A percentile compares a stretch with the other conserved stretches of the same genome.
Conservation (phyloP, 2,113 vertebrate species). For the Neolamprologus longior region DNA sequence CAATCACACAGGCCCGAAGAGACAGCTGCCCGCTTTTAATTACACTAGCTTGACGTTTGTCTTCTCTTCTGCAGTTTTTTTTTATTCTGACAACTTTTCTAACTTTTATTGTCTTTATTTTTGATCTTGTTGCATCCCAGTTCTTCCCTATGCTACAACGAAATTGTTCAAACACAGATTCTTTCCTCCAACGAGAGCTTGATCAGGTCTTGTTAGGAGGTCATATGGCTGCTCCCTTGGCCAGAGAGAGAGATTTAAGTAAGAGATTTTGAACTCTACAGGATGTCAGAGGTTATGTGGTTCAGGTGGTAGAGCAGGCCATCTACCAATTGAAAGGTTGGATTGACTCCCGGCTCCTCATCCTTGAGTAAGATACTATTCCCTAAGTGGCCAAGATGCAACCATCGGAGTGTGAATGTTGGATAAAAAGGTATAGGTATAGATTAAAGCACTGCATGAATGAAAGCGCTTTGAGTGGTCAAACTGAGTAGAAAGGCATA, state of each 20-base stretch:
- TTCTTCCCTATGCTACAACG: not conserved
- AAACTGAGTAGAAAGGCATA: not conserved
- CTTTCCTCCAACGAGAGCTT: not conserved
- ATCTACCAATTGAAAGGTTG: not conserved
- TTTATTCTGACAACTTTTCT: not conserved
- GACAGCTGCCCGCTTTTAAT: constrained; percentile 60
- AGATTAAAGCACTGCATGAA: not conserved
- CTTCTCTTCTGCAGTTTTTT: not conserved
- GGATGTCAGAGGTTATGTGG: not conserved
- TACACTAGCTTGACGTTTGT: not conserved
- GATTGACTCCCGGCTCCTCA: not conserved
- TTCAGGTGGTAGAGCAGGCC: not conserved
- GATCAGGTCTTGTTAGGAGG: not conserved
- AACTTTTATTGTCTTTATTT: not conserved
- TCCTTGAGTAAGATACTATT: not conserved
- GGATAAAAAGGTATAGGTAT: not conserved
- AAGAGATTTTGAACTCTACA: not conserved
- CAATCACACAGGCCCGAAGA: constrained; percentile 50
- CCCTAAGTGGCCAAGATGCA: not conserved
- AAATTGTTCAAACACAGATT: not conserved
- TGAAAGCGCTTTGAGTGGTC: not conserved
- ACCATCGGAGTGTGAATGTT: not conserved
- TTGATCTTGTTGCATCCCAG: not conserved
- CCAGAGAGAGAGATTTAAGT: not conserved
- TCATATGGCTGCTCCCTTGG: not conserved